Percentiles rank a stretch among this genome's conserved stretches.
Conservation (phyloP, 1,140 invertebrate genomes). For the Philaenus spumarius region DNA sequence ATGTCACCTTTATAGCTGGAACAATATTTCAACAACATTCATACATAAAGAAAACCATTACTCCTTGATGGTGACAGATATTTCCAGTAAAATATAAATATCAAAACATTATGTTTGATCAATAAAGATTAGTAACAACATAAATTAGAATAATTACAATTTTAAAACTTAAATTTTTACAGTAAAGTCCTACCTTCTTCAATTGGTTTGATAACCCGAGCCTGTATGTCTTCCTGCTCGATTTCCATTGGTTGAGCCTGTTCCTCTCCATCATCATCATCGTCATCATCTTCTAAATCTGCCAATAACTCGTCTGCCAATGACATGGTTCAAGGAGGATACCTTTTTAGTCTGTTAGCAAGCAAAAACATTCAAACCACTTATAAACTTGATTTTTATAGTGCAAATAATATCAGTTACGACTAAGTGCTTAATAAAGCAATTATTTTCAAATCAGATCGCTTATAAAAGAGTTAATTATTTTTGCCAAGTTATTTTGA, state of each 20-base stretch:
- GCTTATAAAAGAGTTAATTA: too few relatives aligned
- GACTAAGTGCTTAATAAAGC: too few relatives aligned
- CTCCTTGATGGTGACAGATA: not conserved
- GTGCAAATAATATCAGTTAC: too few relatives aligned
- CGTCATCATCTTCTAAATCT: slow-evolving; percentile 80
- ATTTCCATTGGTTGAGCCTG: slow-evolving; percentile 44
- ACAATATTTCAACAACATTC: slow-evolving; percentile 50
- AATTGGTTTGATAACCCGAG: slow-evolving; percentile 47
- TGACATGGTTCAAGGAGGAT: slow-evolving; percentile 75
- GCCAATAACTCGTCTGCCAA: slow-evolving; percentile 91
- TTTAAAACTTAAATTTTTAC: slow-evolving; percentile 3
- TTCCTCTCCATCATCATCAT: slow-evolving; percentile 64
- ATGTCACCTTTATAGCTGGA: slow-evolving; percentile 49
- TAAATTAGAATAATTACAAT: not conserved
- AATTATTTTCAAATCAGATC: too few relatives aligned
- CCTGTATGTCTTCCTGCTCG: slow-evolving; percentile 23
- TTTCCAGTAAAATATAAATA: not conserved
- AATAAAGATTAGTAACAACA: not conserved
- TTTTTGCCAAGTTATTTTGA: too few relatives aligned
- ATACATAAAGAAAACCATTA: not conserved
- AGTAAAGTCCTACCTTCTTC: slow-evolving; percentile 52
- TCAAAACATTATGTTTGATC: not conserved
- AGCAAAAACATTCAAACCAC: too few relatives aligned
- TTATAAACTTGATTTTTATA: too few relatives aligned
- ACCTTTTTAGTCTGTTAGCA: too few relatives aligned